Conservation (phyloP, 1,140 invertebrate species). For the Gryllus bimaculatus region DNA sequence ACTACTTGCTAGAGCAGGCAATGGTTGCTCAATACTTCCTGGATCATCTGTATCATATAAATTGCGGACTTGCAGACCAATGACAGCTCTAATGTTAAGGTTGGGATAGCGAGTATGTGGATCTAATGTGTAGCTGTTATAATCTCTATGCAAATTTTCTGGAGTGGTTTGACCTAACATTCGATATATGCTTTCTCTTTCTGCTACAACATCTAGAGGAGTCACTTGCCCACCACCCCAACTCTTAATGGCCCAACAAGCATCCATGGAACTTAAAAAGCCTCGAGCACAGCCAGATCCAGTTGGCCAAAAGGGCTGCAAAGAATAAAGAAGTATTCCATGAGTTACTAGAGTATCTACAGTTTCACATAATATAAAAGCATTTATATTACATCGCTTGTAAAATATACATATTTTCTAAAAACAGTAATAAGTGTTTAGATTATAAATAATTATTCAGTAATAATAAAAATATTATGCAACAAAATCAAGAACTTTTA, state of each 20-base stretch:
- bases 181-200: slow-evolving; percentile 89
- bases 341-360: not conserved
- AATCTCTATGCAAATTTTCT: slow-evolving; percentile 87
- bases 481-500: too few relatives aligned
- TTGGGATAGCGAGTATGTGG: slow-evolving; percentile 71
- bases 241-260: slow-evolving; percentile 85
- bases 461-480: too few relatives aligned
- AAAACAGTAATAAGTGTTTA: too few relatives aligned
- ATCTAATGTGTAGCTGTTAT: slow-evolving; percentile 78
- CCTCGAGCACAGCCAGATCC: slow-evolving; percentile 95
- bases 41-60: slow-evolving; percentile 52
- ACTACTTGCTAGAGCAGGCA: slow-evolving; percentile 27
- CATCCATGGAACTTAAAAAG: slow-evolving; percentile 91
- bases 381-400: not conserved
- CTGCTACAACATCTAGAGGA: slow-evolving; percentile 77
- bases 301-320: slow-evolving; percentile 93
- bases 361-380: not conserved
- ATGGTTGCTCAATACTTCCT: slow-evolving; percentile 39
- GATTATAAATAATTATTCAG: too few relatives aligned
- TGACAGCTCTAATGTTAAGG: slow-evolving; percentile 48
- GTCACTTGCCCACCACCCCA: slow-evolving; percentile 63
- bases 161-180: slow-evolving; percentile 88
- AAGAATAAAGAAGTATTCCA: slow-evolving; percentile 24
- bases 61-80: slow-evolving; percentile 54
- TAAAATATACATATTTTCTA: not conserved